A percentile compares a stretch with the other conserved stretches of the same genome.
These are phyloP conservation scores for Hafferia zeledoni DNA, from an alignment of 2,797 vertebrate species.

Conservation along the genomic window DNA sequence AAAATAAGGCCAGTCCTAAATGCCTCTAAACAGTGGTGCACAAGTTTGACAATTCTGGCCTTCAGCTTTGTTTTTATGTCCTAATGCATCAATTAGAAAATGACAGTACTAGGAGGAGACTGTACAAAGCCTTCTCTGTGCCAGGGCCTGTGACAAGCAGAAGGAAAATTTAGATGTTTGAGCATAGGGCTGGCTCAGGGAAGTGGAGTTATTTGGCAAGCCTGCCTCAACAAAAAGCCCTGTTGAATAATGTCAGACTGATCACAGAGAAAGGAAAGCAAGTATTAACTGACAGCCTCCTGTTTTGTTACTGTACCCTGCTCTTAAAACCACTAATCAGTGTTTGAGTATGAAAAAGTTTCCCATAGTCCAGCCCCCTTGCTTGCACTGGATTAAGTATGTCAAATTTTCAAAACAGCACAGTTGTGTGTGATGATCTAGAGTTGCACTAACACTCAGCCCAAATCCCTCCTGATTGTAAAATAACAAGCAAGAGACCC, in stretches of 20 bases:
- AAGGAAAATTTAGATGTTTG: neutral
- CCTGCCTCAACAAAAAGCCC: neutral
- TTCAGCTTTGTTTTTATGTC: conserved; percentile 25
- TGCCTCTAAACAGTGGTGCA: neutral
- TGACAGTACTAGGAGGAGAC: neutral
- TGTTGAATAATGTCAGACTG: neutral
- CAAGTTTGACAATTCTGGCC: neutral
- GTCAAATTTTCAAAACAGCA: neutral
- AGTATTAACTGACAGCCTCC: neutral
- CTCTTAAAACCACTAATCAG: neutral
- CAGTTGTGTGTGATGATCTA: neutral
- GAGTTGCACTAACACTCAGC: neutral
- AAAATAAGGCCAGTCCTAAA: conserved; percentile 37
- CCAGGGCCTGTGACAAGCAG: neutral
- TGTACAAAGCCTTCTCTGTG: neutral
- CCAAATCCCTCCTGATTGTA: neutral
- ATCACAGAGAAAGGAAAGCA: neutral
- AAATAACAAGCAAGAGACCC: neutral
- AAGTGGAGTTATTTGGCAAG: neutral
- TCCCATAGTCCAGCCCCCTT: neutral
- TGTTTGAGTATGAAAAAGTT: neutral
- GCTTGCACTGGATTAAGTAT: neutral
- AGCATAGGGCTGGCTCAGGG: neutral
- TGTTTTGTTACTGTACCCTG: fast-evolving
- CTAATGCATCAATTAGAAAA: conserved; percentile 19